phyloP scores from a whole-genome alignment of 2,113 vertebrate species.

The Piliocolobus tephrosceles region DNA sequence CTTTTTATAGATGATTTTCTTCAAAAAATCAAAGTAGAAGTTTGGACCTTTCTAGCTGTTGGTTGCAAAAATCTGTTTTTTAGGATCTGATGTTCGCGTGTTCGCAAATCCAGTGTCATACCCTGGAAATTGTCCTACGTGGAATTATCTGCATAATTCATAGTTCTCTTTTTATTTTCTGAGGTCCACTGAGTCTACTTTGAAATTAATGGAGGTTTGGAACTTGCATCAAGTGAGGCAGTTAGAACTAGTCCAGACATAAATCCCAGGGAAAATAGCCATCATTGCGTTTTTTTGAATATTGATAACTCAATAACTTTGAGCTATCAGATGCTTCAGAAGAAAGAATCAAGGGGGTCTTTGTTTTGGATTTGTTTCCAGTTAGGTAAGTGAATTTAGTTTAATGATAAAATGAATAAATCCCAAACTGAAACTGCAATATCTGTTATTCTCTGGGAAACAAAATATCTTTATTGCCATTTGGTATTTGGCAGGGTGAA shows the following conservation, averaged over 20 bases:
- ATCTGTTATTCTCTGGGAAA: not conserved
- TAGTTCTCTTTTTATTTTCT: not conserved
- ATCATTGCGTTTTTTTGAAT: not conserved
- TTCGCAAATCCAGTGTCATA: not conserved
- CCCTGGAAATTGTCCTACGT: not conserved
- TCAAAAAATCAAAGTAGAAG: not conserved
- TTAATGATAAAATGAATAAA: not conserved
- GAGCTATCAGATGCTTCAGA: not conserved
- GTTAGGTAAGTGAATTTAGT: not conserved
- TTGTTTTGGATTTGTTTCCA: conserved; percentile 23
- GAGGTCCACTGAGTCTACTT: not conserved
- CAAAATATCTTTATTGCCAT: not conserved
- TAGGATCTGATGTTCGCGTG: not conserved
- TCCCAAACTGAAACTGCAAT: not conserved
- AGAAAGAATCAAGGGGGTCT: not conserved
- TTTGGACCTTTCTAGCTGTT: conserved; percentile 46
- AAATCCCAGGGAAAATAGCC: not conserved
- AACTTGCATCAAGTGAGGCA: not conserved
- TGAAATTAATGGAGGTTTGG: not conserved
- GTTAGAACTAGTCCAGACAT: not conserved
- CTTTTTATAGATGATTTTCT: conserved; percentile 44
- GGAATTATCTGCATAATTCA: not conserved
- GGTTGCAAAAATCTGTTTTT: conserved; percentile 34
- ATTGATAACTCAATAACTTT: not conserved
- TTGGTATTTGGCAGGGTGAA: not conserved